A percentile compares a stretch with the other conserved stretches of the same genome.
Conservation (phyloP, 2,888 invertebrate genomes). For the Tenthredo livida region DNA sequence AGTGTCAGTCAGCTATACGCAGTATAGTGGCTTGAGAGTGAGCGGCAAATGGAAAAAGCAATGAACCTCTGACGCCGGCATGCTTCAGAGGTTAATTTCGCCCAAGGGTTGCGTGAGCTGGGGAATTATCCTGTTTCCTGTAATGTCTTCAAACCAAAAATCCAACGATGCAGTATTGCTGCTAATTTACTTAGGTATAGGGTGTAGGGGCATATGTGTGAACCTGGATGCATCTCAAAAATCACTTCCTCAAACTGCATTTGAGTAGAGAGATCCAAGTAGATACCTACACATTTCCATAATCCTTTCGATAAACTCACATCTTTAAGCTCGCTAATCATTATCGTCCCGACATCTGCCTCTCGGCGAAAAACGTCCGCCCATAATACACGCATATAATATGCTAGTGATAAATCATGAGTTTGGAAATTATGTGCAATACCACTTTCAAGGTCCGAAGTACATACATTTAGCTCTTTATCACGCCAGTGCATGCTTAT, state of each 20-base stretch:
- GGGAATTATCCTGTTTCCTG: slow-evolving; percentile 43
- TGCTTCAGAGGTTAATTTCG: slow-evolving; percentile 32
- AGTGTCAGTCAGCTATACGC: neutral
- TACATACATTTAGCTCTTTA: neutral
- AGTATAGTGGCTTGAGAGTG: neutral
- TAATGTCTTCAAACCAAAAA: slow-evolving; percentile 3
- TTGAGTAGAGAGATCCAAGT: neutral
- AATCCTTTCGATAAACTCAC: neutral
- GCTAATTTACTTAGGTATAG: neutral
- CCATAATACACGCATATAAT: too few relatives aligned
- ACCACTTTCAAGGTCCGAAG: neutral
- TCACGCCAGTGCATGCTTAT: neutral
- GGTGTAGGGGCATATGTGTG: too few relatives aligned
- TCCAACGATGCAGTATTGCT: neutral
- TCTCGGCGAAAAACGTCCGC: neutral
- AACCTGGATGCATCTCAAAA: neutral
- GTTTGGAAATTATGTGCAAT: neutral
- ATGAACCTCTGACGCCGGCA: slow-evolving; percentile 23
- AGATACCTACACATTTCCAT: neutral
- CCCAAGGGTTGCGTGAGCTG: slow-evolving; percentile 37
- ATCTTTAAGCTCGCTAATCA: neutral
- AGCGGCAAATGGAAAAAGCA: slow-evolving; percentile 24
- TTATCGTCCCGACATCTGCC: neutral
- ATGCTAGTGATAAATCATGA: too few relatives aligned
- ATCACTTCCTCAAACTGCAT: neutral